A percentile compares a stretch with the other conserved stretches of the same genome.
Conservation (phyloP, 2,888 invertebrate species). For the Dolichopus griseipennis region DNA sequence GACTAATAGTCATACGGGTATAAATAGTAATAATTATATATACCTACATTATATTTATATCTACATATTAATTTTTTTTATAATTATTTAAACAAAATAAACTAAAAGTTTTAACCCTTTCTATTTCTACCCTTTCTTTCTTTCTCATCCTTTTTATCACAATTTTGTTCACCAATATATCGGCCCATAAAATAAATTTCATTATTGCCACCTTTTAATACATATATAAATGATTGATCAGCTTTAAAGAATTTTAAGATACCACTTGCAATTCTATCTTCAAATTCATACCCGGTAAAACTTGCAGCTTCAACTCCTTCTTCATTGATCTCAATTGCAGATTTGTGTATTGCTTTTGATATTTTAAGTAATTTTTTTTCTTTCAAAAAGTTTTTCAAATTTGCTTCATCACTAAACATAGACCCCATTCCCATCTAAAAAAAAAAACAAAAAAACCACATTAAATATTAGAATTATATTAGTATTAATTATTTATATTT, state of each 20-base stretch:
- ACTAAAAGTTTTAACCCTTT: too few species aligned
- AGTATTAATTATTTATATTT: too few species aligned
- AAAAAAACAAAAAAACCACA: neutral
- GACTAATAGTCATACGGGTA: too few species aligned
- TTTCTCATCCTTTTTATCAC: too few species aligned
- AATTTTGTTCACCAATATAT: neutral
- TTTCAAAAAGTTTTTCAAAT: conserved; percentile 58
- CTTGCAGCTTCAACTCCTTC: conserved; percentile 85
- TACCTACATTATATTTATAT: too few species aligned
- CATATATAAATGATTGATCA: neutral
- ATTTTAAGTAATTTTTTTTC: conserved; percentile 50
- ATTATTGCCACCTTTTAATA: neutral
- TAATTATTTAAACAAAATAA: too few species aligned
- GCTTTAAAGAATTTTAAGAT: neutral
- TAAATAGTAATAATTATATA: too few species aligned
- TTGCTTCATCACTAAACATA: conserved; percentile 55
- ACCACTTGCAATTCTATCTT: neutral
- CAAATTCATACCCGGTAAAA: conserved; percentile 52
- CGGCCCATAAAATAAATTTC: neutral
- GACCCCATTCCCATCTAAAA: conserved; percentile 58
- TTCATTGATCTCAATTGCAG: conserved; percentile 80
- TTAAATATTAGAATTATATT: too few species aligned
- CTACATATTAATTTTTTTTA: too few species aligned
- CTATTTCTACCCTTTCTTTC: too few species aligned
- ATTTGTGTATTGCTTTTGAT: conserved; percentile 71